Percentiles rank a stretch among this genome's conserved stretches.
phyloP scores from a whole-genome alignment of 1,140 invertebrate genomes.

The Drosophila tani region DNA sequence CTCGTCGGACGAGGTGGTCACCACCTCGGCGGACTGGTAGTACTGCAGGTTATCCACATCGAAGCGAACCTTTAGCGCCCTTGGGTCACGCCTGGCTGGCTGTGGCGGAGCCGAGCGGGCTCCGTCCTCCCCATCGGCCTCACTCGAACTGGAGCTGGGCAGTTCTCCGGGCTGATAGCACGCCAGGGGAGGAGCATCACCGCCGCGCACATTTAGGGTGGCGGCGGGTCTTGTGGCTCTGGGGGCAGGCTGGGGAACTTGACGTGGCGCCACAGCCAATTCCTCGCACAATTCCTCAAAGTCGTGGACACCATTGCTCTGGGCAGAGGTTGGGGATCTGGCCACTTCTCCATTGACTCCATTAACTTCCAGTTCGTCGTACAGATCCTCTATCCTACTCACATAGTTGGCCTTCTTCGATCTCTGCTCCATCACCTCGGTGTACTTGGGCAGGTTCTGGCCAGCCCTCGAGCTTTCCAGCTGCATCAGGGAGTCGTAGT shows the following conservation, averaged over 20 bases:
- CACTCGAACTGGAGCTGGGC: slow-evolving; percentile 63
- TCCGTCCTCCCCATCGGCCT: slow-evolving; percentile 39
- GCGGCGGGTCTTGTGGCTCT: slow-evolving; percentile 38
- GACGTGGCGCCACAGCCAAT: slow-evolving; percentile 35
- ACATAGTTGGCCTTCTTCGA: slow-evolving; percentile 40
- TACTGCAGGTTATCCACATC: slow-evolving; percentile 75
- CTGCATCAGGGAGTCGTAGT: slow-evolving; percentile 72
- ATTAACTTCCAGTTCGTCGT: slow-evolving; percentile 49
- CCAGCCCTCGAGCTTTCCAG: slow-evolving; percentile 36
- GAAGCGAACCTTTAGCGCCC: slow-evolving; percentile 67
- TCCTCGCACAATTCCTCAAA: slow-evolving; percentile 68
- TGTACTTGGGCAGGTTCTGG: slow-evolving; percentile 59
- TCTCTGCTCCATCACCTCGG: slow-evolving; percentile 45
- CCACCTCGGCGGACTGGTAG: slow-evolving; percentile 72
- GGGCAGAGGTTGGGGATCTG: neutral
- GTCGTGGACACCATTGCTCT: slow-evolving; percentile 23
- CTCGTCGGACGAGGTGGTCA: slow-evolving; percentile 62
- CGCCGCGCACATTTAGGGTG: slow-evolving; percentile 59
- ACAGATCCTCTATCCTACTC: slow-evolving; percentile 69
- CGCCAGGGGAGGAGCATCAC: slow-evolving; percentile 49
- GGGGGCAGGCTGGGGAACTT: slow-evolving; percentile 58
- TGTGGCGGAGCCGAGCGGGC: slow-evolving; percentile 26
- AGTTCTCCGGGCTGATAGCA: slow-evolving; percentile 66
- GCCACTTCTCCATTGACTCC: neutral
- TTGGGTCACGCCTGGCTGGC: slow-evolving; percentile 50